A percentile compares a stretch with the other conserved stretches of the same genome.
Conservation (phyloP, 2,113 vertebrate species). For the Equus quagga region DNA sequence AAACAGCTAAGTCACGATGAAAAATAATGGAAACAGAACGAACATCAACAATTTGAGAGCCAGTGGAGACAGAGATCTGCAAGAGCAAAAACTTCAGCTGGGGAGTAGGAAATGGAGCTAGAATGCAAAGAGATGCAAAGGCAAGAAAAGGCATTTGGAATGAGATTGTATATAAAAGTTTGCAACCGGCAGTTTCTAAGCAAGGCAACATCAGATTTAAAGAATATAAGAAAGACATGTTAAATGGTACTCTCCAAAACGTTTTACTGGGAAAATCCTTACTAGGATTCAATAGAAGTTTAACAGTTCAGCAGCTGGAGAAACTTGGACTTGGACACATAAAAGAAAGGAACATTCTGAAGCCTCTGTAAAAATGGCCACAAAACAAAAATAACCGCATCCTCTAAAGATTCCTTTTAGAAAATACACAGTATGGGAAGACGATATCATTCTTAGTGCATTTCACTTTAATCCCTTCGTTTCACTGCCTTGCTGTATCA, state of each 20-base stretch:
- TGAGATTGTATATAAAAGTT: background rate
- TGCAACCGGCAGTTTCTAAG: background rate
- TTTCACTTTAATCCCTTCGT: background rate
- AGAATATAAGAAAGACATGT: slow-evolving; percentile 23
- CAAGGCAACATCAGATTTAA: slow-evolving; percentile 37
- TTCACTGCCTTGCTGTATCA: background rate
- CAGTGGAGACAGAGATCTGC: background rate
- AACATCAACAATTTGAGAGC: background rate
- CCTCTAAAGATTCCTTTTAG: background rate
- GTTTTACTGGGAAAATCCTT: background rate
- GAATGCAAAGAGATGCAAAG: background rate
- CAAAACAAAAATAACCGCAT: background rate
- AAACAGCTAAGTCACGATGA: background rate
- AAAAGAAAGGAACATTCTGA: background rate
- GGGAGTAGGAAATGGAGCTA: background rate
- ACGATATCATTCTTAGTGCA: background rate
- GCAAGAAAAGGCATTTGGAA: background rate
- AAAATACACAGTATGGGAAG: background rate
- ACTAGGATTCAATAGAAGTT: background rate
- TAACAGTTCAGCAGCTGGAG: slow-evolving; percentile 10
- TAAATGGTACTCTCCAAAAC: slow-evolving; percentile 22
- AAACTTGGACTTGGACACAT: background rate
- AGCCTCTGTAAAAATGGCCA: background rate
- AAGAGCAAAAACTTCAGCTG: background rate
- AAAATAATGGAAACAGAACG: background rate